Evolutionary conservation across 1,140 invertebrate species (phyloP), one percentile per base, ranked within the genome.

Genomic region (Pachypeltis micranthus): DNA sequence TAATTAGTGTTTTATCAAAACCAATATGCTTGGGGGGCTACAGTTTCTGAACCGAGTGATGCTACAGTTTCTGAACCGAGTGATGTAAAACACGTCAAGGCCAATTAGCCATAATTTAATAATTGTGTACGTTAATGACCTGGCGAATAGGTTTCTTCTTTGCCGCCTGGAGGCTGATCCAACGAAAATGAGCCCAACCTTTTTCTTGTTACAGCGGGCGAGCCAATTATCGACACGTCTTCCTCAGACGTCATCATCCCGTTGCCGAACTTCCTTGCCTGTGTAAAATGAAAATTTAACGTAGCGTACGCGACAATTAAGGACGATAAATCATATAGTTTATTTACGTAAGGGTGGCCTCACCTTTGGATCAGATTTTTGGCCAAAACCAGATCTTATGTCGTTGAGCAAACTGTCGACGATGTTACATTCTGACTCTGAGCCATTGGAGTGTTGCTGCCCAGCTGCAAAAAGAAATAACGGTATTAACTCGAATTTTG

Each of bases 351-450:
- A n/a, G n/a, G n/a, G 56, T 34, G 16, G n/a, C 19, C 27, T 59
- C 25, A 12, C 29, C 56, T 44, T 63, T 51, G 12, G 29, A 63
- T 34, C 74, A 62, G 72, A 75, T 61, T 79, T 76, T 61, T 79
- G 76, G 24, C 76, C 70, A 65, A 85, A 82, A 44, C 82, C 81
- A 67, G 80, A 79, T 60, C 84, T 76, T 47, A 86, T 84, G 72
- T 91, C 89, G 67, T 86, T 80, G 44, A 84, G 78, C 51, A 83
- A 76, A n/a, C 81, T 84, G 72, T 87, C 87, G 73, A 88, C 82
- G 14, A 87, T 72, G 65, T 82, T 83, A 54, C 79, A 81, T 65
- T 90, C 88, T 2, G 84, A 83, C 68, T 90, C 88, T 2, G 86
- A 86, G 61, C 85, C 84, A 67, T 90, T 88, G 2, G 86, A 86